phyloP scores from a whole-genome alignment of 2,113 vertebrate species.

The Isichthys henryi region DNA sequence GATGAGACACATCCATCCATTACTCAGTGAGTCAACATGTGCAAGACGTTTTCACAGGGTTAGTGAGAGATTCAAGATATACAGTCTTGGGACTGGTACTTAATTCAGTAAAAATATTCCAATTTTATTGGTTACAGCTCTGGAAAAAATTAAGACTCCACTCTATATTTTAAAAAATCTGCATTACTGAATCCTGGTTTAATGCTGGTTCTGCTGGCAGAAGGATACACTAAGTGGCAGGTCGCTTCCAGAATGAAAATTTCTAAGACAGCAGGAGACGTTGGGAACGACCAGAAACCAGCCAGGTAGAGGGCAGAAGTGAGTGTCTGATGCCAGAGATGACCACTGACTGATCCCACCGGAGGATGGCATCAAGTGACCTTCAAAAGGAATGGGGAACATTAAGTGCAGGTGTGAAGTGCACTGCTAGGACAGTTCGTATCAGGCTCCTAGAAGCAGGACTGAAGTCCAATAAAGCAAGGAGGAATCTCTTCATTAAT shows the following conservation, averaged over 20 bases:
- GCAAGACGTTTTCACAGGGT: not conserved
- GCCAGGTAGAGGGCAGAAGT: not conserved
- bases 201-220: not conserved
- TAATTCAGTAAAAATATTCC: too few relatives aligned
- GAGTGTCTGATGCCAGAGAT: not conserved
- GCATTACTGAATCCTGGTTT: not conserved
- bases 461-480: not conserved
- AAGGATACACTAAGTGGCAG: not conserved
- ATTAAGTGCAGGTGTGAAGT: not conserved
- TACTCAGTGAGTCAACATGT: not conserved
- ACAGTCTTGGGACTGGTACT: too few relatives aligned
- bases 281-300: not conserved
- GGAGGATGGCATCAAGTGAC: not conserved
- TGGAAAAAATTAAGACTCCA: too few relatives aligned
- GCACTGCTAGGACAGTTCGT: not conserved
- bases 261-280: not conserved
- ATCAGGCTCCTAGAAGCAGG: not conserved
- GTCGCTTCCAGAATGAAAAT: not conserved
- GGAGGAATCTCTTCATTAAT: not conserved
- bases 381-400: not conserved
- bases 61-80: not conserved
- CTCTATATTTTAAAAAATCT: not conserved
- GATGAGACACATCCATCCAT: not conserved
- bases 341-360: not conserved
- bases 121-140: too few relatives aligned